Evolutionary conservation across 1,140 invertebrate species (phyloP).

Genomic region (Saccostrea cuccullata): DNA sequence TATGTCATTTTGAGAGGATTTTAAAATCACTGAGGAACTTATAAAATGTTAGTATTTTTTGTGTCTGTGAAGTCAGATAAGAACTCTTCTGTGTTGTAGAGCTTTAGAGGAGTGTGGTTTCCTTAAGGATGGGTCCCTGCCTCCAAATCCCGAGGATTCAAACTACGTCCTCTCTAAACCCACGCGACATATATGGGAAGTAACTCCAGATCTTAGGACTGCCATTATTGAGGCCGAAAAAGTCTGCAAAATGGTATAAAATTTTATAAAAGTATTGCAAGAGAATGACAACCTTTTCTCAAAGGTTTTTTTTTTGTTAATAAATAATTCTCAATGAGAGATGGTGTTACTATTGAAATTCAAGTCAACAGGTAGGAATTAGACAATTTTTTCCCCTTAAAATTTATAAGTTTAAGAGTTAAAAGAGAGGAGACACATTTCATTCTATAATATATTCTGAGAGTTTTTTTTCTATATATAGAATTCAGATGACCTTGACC

Average conservation of each 20-base stretch:
- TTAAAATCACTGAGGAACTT: too few relatives aligned
- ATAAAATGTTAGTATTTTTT: too few relatives aligned
- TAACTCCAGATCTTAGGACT: not conserved
- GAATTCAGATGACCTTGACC: conserved; percentile 80
- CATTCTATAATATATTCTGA: not conserved
- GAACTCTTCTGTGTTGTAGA: conserved; percentile 12
- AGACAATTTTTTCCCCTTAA: not conserved
- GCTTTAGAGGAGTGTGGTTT: conserved; percentile 38
- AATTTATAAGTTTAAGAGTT: not conserved
- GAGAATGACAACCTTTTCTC: too few relatives aligned
- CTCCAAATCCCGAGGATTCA: not conserved
- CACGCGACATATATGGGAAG: conserved; percentile 45
- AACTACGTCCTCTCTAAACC: not conserved
- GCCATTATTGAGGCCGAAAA: conserved; percentile 18
- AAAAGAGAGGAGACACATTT: too few relatives aligned
- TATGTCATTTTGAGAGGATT: too few relatives aligned
- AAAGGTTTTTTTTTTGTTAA: too few relatives aligned
- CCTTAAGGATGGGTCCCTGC: conserved; percentile 7
- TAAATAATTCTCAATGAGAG: too few relatives aligned
- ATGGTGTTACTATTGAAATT: too few relatives aligned
- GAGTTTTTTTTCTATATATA: conserved; percentile 64
- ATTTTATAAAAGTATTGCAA: too few relatives aligned
- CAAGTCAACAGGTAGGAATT: too few relatives aligned
- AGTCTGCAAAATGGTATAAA: not conserved
- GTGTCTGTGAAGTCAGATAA: too few relatives aligned